Evolutionary conservation across 2,113 vertebrate genomes (phyloP).

Genomic region (Equus quagga): DNA sequence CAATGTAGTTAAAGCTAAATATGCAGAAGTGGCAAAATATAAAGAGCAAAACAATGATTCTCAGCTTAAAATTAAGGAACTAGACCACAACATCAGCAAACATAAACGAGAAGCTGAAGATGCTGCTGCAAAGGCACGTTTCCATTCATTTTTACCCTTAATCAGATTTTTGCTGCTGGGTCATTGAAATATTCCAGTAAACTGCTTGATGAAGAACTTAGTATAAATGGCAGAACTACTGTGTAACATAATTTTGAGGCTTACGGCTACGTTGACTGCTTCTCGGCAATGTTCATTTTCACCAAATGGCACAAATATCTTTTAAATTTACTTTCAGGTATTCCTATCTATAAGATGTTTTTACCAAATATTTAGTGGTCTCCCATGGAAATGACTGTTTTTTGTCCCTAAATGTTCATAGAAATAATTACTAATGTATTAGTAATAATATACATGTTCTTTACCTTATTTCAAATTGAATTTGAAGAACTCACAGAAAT

Average conservation of each 20-base stretch:
- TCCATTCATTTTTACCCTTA: not conserved
- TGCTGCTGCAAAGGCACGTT: constrained; percentile 90
- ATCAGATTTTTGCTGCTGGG: not conserved
- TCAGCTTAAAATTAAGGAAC: constrained; percentile 93
- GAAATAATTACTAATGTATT: constrained; percentile 4
- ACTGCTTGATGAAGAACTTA: not conserved
- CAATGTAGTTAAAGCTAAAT: constrained; percentile 92
- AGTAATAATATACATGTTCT: not conserved
- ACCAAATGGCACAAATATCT: constrained; percentile 30
- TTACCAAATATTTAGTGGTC: constrained; percentile 6
- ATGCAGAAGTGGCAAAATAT: constrained; percentile 86
- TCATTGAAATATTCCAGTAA: not conserved
- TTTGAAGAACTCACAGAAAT: constrained; percentile 13
- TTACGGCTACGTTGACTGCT: not conserved
- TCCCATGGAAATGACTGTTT: not conserved
- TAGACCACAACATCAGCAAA: constrained; percentile 93
- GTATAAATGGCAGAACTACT: not conserved
- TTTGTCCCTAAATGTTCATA: not conserved
- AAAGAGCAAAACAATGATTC: constrained; percentile 91
- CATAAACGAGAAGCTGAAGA: constrained; percentile 91
- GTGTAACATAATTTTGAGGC: not conserved
- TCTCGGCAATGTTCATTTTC: not conserved
- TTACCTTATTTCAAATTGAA: constrained; percentile 36
- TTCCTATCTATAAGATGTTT: not conserved
- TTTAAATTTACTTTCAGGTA: constrained; percentile 33